Percentiles rank a stretch among this genome's conserved stretches.
These are phyloP conservation scores for Otocyon megalotis DNA, from an alignment of 2,113 vertebrate genomes.

Conservation along the genomic window DNA sequence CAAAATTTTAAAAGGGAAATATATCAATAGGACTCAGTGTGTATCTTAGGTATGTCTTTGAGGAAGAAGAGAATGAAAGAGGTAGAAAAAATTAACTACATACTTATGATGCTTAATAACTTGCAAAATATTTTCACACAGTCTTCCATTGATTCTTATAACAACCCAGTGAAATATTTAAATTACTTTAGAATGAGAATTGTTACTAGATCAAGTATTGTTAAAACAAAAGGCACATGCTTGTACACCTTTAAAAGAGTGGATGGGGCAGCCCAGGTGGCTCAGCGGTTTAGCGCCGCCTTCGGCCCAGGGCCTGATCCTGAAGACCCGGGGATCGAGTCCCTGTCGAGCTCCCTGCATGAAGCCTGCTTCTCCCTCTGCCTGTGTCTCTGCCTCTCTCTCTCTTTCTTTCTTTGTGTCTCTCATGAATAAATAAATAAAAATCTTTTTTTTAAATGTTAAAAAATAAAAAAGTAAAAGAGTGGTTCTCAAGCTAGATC, in stretches of 20 bases:
- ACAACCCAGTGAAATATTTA: background rate
- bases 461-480: background rate
- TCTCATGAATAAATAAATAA: no score
- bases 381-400: no score
- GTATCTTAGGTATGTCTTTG: background rate
- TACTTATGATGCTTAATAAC: background rate
- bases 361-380: no score
- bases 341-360: no score
- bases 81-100: background rate
- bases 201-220: background rate
- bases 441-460: no score
- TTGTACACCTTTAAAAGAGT: background rate
- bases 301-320: no score
- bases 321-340: no score
- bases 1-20: background rate
- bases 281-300: no score
- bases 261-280: no score
- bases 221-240: background rate
- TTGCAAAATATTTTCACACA: slow-evolving; percentile 8
- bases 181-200: background rate
- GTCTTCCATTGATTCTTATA: background rate
- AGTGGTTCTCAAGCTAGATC: background rate
- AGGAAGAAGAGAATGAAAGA: slow-evolving; percentile 17
- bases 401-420: no score
- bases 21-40: background rate